These are phyloP conservation scores for Columba guinea DNA, from an alignment of 2,797 vertebrate species.

Conservation along the genomic window DNA sequence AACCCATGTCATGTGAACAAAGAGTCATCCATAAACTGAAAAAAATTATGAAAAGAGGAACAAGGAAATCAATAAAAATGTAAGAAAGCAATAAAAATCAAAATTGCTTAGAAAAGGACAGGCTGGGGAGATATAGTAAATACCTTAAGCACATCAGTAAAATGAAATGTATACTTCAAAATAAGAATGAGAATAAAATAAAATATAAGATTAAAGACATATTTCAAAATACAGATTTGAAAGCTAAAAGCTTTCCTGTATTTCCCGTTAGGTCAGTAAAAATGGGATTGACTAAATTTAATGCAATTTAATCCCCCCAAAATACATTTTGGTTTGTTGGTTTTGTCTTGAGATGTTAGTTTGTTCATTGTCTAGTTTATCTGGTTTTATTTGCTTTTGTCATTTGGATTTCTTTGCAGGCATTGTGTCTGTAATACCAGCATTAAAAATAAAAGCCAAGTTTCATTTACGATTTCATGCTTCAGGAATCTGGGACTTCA, in stretches of 20 bases:
- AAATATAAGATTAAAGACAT: not conserved
- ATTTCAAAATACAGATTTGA: constrained; percentile 2
- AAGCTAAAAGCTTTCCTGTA: not conserved
- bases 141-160: constrained; percentile 31
- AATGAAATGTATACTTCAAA: constrained; percentile 33
- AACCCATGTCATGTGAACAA: constrained; percentile 22
- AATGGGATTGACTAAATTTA: not conserved
- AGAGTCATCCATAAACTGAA: constrained; percentile 43
- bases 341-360: not conserved
- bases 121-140: not conserved
- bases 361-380: not conserved
- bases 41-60: constrained; percentile 32
- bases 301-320: not conserved
- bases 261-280: not conserved
- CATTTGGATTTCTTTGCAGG: not conserved
- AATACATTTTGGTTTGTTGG: not conserved
- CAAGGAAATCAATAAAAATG: constrained; percentile 49
- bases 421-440: not conserved
- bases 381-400: not conserved
- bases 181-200: constrained; percentile 22
- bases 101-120: constrained; percentile 48
- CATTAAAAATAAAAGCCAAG: not conserved
- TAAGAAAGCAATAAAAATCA: constrained; percentile 49
- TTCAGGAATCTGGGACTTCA: not conserved
- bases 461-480: not conserved